phyloP scores from a whole-genome alignment of 1,140 invertebrate genomes.

The Monochamus saltuarius region DNA sequence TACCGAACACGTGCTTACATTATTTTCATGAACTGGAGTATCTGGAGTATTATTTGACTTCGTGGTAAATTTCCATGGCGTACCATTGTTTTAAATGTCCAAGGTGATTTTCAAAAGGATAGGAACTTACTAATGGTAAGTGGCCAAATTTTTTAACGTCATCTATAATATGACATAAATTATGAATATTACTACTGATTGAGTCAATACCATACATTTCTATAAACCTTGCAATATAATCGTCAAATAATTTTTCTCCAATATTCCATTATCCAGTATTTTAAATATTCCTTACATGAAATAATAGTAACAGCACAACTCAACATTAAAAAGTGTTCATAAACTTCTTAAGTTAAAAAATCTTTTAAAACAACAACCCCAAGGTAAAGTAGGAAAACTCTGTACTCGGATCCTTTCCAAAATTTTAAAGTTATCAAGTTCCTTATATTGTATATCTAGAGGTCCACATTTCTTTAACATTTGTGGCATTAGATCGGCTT shows the following conservation, averaged over 20 bases:
- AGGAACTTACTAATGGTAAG: constrained; percentile 3
- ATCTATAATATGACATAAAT: constrained; percentile 14
- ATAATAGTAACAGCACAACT: constrained; percentile 9
- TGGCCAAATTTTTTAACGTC: constrained; percentile 11
- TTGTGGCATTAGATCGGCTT: constrained; percentile 2
- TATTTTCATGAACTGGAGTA: no score
- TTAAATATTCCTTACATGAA: constrained; percentile 4
- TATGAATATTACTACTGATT: constrained; percentile 16
- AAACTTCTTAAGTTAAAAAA: constrained; percentile 7
- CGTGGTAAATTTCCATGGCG: constrained; percentile 8
- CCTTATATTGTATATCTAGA: constrained; percentile 1
- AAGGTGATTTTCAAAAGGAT: constrained; percentile 15
- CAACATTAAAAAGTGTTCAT: constrained; percentile 14
- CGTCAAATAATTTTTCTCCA: constrained; percentile 6
- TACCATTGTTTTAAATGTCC: constrained; percentile 18
- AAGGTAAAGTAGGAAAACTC: background rate
- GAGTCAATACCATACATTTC: constrained; percentile 11
- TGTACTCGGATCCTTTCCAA: constrained; percentile 5
- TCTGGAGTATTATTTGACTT: constrained; percentile 8
- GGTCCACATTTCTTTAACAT: background rate
- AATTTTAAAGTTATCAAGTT: background rate
- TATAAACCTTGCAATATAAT: constrained; percentile 7
- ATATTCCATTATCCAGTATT: constrained; percentile 1
- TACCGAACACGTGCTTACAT: no score
- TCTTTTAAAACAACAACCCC: constrained; percentile 2